A percentile compares a stretch with the other conserved stretches of the same genome.
Conservation (phyloP, 2,113 vertebrate species). For the Eidolon helvum region DNA sequence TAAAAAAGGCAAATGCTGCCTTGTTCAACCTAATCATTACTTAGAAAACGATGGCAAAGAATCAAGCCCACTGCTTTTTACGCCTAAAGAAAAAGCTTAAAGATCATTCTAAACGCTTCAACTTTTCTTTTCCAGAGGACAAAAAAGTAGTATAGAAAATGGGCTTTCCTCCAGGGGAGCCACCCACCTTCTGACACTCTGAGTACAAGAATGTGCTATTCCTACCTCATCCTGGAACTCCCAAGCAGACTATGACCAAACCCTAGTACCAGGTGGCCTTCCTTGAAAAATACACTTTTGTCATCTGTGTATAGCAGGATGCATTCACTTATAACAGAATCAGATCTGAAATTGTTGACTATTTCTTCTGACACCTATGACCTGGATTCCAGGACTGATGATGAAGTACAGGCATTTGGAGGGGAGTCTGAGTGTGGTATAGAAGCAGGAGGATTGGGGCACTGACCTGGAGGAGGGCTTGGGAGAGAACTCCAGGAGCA, state of each 20-base stretch:
- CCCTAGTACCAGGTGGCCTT: not conserved
- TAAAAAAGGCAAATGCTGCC: constrained; percentile 66
- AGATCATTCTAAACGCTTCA: not conserved
- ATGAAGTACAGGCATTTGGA: not conserved
- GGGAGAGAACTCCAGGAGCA: not conserved
- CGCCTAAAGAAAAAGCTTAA: not conserved
- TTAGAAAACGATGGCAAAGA: not conserved
- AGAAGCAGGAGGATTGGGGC: not conserved
- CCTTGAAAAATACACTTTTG: not conserved
- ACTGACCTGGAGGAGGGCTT: not conserved
- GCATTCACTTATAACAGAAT: not conserved
- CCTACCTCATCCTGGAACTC: not conserved
- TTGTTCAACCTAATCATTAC: constrained; percentile 35
- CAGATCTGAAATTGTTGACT: not conserved
- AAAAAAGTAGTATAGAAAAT: not conserved
- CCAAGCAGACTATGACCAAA: not conserved
- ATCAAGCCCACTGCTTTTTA: not conserved
- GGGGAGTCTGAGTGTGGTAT: not conserved
- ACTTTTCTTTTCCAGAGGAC: not conserved
- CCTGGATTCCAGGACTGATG: not conserved
- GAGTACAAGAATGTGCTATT: not conserved
- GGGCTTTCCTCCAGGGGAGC: not conserved
- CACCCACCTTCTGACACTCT: not conserved
- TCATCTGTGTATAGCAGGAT: not conserved
- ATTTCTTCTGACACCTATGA: not conserved